Evolutionary conservation across 2,888 invertebrate species (phyloP).

Genomic region (Nemotelus pantherinus): DNA sequence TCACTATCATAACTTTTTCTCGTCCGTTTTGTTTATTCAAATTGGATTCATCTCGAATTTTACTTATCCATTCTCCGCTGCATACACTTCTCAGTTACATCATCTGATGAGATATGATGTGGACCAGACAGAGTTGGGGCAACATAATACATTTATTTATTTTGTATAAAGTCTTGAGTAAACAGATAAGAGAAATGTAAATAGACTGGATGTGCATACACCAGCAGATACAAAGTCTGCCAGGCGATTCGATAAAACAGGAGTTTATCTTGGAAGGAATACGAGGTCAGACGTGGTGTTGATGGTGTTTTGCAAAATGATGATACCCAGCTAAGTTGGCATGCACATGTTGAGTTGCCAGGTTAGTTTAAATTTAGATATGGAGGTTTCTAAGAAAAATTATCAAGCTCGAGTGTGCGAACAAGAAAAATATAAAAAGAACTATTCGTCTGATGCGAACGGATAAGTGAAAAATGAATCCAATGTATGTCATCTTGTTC

Average conservation of each 20-base stretch:
- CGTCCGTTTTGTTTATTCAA: slow-evolving; percentile 20
- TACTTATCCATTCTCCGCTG: neutral
- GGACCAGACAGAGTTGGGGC: neutral
- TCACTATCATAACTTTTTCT: neutral
- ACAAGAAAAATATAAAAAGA: too few relatives aligned
- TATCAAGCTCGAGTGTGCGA: too few relatives aligned
- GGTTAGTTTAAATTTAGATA: too few relatives aligned
- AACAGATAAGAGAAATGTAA: slow-evolving; percentile 29
- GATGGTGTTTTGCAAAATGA: neutral
- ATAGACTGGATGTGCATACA: slow-evolving; percentile 6
- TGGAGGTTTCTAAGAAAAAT: too few relatives aligned
- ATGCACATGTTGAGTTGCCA: too few relatives aligned
- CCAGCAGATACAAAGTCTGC: neutral
- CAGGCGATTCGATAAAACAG: slow-evolving; percentile 19
- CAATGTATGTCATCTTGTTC: too few relatives aligned
- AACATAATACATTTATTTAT: slow-evolving; percentile 30
- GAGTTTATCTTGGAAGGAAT: slow-evolving; percentile 10
- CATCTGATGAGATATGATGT: too few relatives aligned
- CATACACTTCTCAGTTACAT: slow-evolving; percentile 3
- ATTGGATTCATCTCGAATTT: slow-evolving; percentile 26
- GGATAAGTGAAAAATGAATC: too few relatives aligned
- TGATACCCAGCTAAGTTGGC: too few relatives aligned
- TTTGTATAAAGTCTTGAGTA: slow-evolving; percentile 38
- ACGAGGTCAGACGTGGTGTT: slow-evolving; percentile 5
- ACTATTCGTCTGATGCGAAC: too few relatives aligned